Evolutionary conservation across 1,140 invertebrate genomes (phyloP), one percentile per base, ranked within the genome.

Genomic region (Drosophila subobscura): DNA sequence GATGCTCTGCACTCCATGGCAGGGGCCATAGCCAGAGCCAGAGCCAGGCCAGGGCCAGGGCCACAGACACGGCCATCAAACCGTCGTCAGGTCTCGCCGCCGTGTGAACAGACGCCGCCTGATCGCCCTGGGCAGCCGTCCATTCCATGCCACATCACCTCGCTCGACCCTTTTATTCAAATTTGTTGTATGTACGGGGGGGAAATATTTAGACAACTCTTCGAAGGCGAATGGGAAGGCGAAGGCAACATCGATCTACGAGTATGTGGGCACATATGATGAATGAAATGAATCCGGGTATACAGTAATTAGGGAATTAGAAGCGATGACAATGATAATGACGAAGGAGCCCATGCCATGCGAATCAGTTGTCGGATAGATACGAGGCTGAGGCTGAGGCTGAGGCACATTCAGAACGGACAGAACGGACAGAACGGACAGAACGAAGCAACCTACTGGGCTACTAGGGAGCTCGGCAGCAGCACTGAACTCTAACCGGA

Each of bases 31-130:
- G 37, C 44, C 27, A 41, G 27, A 12, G 44, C 25, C 45, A 33
- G 22, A 25, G 37, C 41, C 27, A 41, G 23, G 16, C 16, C 16
- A 0, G 16, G 1, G 25, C 45, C 50, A 54, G 49, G 55, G 57
- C 68, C 54, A 68, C 52, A 52, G 66, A 59, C 66, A 46, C 45
- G 67, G 63, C 54, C 58, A 64, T 52, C 63, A 44, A 41, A 22
- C 42, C 54, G 40, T 58, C 33, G 47, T 42, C 57, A 25, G 20
- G 8, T 5, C 42, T 65, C 47, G 29, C 40, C 56, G 52, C 42
- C 65, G 81, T 85, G 80, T 85, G 80, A 85, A 80, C 77, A 72
- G 70, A 80, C 60, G 70, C 59, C 56, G 59, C 80, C 71, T 47
- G 23, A 51, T 50, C 45, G 12, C 4, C 10, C 10, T 10, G 29